Evolutionary conservation across 1,140 invertebrate species (phyloP), one percentile per base, ranked within the genome.

Genomic region (Eumeta japonica): DNA sequence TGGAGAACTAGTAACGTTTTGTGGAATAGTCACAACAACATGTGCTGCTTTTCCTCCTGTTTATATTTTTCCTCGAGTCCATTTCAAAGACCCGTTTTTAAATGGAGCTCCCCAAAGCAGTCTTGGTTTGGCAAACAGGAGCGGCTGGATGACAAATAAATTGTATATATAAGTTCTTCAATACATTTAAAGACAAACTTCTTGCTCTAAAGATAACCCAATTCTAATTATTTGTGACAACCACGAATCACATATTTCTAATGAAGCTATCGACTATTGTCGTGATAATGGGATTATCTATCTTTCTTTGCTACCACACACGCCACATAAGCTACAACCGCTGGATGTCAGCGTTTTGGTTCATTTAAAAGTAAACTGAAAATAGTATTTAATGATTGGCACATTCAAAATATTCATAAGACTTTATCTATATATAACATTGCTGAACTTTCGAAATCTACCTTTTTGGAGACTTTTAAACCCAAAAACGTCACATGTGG

Each of bases 331-430:
- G 19, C 31, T 71, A 17, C 67, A 46, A 34, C 67, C 64, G n/a
- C 7, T 7, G 13, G 64, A 70, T 40, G 12, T 37, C n/a, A 39
- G 43, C 15, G 64, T 74, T 70, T 63, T 46, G 65, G 60, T 3
- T 60, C 70, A 17, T 72, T 75, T 16, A 76, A 76, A 39, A 36
- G 28, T 0, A 56, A 63, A 46, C 55, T 63, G 19, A 60, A 62
- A 16, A 37, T 37, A 16, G 63, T 44, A 11, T 50, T 48, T 16
- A 56, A 60, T 36, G 39, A 55, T 37, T 64, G 67, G 72, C 48
- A 72, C 40, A 35, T 54, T 15, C 41, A 24, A 31, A 60, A 77
- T 43, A 54, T 59, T 28, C 71, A 66, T 5, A 68, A 64, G 30
- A 44, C 49, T 10, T 16, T 61, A 3, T 52, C 19, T n/a, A 62